These are phyloP conservation scores for Eudorcas thomsonii DNA, from an alignment of 2,113 vertebrate genomes.

Conservation along the genomic window DNA sequence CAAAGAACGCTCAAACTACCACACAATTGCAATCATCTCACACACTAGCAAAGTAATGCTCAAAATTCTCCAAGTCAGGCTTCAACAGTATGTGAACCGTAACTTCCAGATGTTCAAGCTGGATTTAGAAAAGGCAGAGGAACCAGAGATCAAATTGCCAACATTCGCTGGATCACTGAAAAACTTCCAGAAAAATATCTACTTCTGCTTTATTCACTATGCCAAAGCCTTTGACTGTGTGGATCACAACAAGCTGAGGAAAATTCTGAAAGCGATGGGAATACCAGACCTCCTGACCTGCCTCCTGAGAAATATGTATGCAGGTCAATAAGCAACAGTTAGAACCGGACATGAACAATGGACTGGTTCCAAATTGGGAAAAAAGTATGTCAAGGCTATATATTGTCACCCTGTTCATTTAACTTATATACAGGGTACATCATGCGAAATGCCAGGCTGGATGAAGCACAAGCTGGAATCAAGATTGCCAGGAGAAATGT, in stretches of 20 bases:
- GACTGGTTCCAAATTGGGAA: not conserved
- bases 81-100: not conserved
- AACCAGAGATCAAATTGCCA: not conserved
- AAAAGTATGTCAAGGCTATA: not conserved
- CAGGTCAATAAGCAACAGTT: not conserved
- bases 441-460: not conserved
- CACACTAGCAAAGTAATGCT: not conserved
- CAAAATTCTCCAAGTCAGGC: not conserved
- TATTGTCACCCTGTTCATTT: not conserved
- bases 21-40: not conserved
- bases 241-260: not conserved
- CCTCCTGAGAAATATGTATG: not conserved
- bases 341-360: not conserved
- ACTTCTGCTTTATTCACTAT: not conserved
- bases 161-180: not conserved
- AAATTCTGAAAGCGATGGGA: not conserved
- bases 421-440: not conserved
- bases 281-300: not conserved
- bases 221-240: not conserved
- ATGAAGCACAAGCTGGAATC: not conserved
- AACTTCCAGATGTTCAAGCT: not conserved
- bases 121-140: not conserved
- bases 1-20: not conserved
- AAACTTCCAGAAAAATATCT: not conserved
- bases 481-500: not conserved